Evolutionary conservation across 2,113 vertebrate species (phyloP).

Genomic region (Cyphomyrus discorhynchus): DNA sequence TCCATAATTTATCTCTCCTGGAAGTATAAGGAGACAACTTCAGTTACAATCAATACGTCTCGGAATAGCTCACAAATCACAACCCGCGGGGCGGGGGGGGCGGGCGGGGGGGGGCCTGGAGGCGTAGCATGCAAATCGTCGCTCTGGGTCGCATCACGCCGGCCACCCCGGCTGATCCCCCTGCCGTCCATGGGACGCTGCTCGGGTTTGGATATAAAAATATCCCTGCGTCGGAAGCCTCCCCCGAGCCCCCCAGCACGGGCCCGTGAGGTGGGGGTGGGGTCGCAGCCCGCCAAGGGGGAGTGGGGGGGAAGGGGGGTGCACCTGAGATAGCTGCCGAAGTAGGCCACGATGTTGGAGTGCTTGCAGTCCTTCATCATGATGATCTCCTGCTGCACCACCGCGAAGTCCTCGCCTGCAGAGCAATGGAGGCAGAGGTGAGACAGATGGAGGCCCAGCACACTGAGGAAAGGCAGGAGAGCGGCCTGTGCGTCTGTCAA

Average conservation of each 20-base stretch:
- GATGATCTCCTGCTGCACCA: slow-evolving; percentile 98
- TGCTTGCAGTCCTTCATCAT: slow-evolving; percentile 99
- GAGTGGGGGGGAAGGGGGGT: slow-evolving; percentile 26
- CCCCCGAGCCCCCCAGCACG: neutral
- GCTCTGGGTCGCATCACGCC: neutral
- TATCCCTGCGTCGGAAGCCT: neutral
- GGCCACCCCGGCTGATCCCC: neutral
- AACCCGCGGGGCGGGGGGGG: neutral
- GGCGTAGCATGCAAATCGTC: neutral
- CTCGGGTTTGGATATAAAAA: slow-evolving; percentile 2
- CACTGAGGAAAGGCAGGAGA: neutral
- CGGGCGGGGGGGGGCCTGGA: neutral
- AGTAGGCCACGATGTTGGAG: slow-evolving; percentile 97
- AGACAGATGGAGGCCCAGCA: neutral
- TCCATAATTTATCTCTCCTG: slow-evolving; percentile 97
- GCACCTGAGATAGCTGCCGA: slow-evolving; percentile 98
- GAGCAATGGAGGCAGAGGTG: slow-evolving; percentile 21
- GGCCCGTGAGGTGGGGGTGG: neutral
- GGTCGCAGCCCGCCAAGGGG: neutral
- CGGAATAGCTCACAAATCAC: neutral
- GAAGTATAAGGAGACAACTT: slow-evolving; percentile 26
- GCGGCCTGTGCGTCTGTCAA: neutral
- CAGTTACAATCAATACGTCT: slow-evolving; percentile 4
- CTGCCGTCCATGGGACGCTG: neutral
- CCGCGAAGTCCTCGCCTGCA: slow-evolving; percentile 96